Base-by-base conservation (phyloP, 2,797 vertebrate genomes). In the Diplodus puntazzo region DNA sequence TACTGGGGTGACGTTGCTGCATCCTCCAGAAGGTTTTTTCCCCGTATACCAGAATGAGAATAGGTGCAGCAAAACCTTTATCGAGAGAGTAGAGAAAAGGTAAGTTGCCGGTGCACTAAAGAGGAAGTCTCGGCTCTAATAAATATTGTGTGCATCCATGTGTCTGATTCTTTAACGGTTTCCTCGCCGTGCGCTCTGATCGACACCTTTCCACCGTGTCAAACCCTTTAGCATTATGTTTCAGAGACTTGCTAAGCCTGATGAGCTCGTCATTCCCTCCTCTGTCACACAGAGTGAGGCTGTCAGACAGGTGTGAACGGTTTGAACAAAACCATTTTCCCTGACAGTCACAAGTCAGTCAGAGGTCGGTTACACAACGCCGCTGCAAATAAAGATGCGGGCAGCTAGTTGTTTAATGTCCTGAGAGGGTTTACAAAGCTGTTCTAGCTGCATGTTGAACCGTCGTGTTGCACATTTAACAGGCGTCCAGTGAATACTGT, bases 191-290 rank as follows among this genome's bases (percentile, higher is more conserved):
- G 3, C 14, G 11, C 25, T 34, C 17, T 1, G n/a, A n/a, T n/a
- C n/a, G n/a, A n/a, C n/a, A n/a, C n/a, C 57, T 58, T 43, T 17
- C 65, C 72, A 59, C 42, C 49, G 1, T 12, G 71, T 42, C 34
- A 42, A 80, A 61, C 21, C 68, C 23, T 50, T 45, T 46, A 43
- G 77, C 48, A 2, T 88, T 61, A 53, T n/a, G 66, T 88, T 85
- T 74, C 78, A 79, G 58, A 4, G 30, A 7, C 58, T 1, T 21
- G 70, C 63, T 72, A 7, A 74, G 55, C 79, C 59, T n/a, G 75
- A 48, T 52, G 64, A 71, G 75, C 75, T 50, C n/a, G 77, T 87
- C 82, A 14, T 77, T 79, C 69, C 67, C 60, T 52, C 66, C 69
- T 27, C n/a, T 11, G 46, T 86, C 70, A 46, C 67, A 23, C 21